Evolutionary conservation across 53 echinoderm and acorn worm genomes (phyloP), one percentile per base, ranked within the genome.

Genomic region (Mesocentrotus franciscanus): DNA sequence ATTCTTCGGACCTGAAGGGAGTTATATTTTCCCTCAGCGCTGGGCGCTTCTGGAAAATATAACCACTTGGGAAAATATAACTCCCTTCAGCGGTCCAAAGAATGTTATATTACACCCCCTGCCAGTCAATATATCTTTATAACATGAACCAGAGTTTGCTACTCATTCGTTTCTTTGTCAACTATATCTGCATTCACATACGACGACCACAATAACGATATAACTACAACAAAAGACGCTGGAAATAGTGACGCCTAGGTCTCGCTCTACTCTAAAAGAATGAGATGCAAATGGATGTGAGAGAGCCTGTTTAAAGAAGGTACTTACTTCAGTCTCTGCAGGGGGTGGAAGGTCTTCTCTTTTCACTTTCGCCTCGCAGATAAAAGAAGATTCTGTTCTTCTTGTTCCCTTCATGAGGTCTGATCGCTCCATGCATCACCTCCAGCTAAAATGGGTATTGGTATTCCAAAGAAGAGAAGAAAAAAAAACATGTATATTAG

Each of bases 381-480:
- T 98, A 98, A 93, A 98, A 97, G 95, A 96, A 97, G 76, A 92
- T 92, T 49, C 97, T 95, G 36, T 95, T 85, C 59, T 94, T 91
- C 17, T 71, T 78, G 0, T 62, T 90, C 26, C 93, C 94, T n/a
- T 79, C 56, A 56, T 97, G 61, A 1, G 78, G 72, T 60, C 95
- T 95, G 64, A 98, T 76, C 42, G 98, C 97, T 85, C 96, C 97
- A 93, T 98, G 95, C 55, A 98, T 22, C 84, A 96, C 89, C 85
- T 98, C 98, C 17, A 98, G 95, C 98, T 91, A 60, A 59, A 90
- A 49, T 35, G 8, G 6, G 35, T 6, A 24, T 85, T 9, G 8
- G 26, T 56, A 22, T 42, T 34, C 33, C 79, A 79, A 35, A 83
- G 35, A 34, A 83, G 34, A 36, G 27, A 36, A 34, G 34, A 83